These are phyloP conservation scores for Carassius gibelio DNA, from an alignment of 2,113 vertebrate genomes.

Conservation along the genomic window DNA sequence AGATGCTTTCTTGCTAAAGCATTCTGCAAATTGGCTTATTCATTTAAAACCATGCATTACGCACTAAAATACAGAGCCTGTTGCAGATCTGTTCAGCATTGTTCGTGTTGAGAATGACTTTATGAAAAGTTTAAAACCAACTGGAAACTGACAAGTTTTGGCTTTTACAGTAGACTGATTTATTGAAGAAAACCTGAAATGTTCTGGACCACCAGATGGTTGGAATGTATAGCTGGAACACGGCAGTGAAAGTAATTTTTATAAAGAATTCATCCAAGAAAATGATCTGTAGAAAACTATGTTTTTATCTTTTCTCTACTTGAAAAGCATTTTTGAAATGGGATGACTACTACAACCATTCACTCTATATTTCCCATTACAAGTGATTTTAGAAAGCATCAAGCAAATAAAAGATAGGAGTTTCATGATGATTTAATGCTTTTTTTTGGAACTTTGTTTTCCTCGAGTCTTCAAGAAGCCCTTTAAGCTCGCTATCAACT, in stretches of 20 bases:
- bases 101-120: not conserved
- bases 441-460: not conserved
- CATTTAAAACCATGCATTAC: not conserved
- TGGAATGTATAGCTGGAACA: conserved; percentile 30
- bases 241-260: not conserved
- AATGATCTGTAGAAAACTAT: not conserved
- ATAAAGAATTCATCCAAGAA: not conserved
- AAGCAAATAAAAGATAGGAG: not conserved
- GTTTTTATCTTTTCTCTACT: not conserved
- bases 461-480: conserved; percentile 31
- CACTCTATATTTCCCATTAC: not conserved
- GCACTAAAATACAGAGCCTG: conserved; percentile 4
- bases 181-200: conserved; percentile 43
- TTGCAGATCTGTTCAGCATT: not conserved
- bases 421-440: not conserved
- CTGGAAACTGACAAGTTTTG: not conserved
- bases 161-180: conserved; percentile 43
- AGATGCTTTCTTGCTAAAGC: not conserved
- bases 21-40: not conserved
- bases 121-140: not conserved
- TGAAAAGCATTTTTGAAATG: not conserved
- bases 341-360: not conserved
- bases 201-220: conserved; percentile 26
- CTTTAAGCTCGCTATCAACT: conserved; percentile 15
- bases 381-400: not conserved